A percentile compares a stretch with the other conserved stretches of the same genome.
phyloP scores from a whole-genome alignment of 2,888 invertebrate species.

The Junonia oenone region DNA sequence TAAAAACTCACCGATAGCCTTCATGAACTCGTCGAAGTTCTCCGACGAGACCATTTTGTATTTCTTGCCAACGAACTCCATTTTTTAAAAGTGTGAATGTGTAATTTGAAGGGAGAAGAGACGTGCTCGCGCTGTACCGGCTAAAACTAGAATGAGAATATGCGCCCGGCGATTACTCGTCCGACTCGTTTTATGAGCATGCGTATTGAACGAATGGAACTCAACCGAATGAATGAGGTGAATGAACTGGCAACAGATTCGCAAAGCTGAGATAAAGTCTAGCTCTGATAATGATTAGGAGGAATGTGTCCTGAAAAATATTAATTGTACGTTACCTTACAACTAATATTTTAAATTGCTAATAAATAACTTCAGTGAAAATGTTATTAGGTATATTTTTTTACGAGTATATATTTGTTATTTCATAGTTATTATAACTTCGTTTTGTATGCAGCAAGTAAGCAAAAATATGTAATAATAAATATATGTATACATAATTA shows the following conservation, averaged over 20 bases:
- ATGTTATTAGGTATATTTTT: too few relatives aligned
- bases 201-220: constrained; percentile 38
- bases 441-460: too few relatives aligned
- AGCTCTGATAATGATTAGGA: not conserved
- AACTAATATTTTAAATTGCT: too few relatives aligned
- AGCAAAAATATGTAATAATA: too few relatives aligned
- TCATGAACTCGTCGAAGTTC: constrained; percentile 95
- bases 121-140: constrained; percentile 43
- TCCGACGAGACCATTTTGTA: constrained; percentile 90
- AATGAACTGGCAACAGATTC: constrained; percentile 30
- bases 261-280: not conserved
- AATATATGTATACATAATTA: too few relatives aligned
- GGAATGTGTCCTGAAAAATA: not conserved
- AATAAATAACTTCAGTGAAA: too few relatives aligned
- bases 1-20: constrained; percentile 85
- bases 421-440: too few relatives aligned
- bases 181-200: constrained; percentile 33
- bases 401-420: too few relatives aligned
- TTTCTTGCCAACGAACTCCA: constrained; percentile 83
- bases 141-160: constrained; percentile 49
- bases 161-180: constrained; percentile 27
- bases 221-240: constrained; percentile 31
- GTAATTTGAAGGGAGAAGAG: constrained; percentile 27
- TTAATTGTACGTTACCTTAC: not conserved
- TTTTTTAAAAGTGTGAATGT: constrained; percentile 45